These are phyloP conservation scores for Hesperia comma DNA, from an alignment of 2,888 invertebrate genomes.

Conservation along the genomic window DNA sequence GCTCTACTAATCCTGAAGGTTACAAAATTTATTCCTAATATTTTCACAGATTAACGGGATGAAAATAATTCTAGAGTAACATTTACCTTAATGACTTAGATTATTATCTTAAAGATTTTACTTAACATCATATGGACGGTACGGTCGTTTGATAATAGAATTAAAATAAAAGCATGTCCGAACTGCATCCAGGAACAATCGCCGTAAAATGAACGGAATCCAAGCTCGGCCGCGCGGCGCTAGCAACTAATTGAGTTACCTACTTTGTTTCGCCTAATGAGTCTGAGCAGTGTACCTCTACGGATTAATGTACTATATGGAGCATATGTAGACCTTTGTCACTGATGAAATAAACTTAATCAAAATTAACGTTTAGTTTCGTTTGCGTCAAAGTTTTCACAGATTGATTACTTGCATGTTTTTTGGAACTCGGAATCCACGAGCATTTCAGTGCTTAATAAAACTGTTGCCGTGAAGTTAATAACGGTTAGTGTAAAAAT, in stretches of 20 bases:
- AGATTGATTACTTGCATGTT: too few species aligned
- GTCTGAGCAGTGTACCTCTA: slow-evolving; percentile 26
- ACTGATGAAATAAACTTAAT: slow-evolving; percentile 2
- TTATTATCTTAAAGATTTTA: too few species aligned
- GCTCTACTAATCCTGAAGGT: too few species aligned
- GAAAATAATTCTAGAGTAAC: too few species aligned
- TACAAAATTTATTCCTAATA: too few species aligned
- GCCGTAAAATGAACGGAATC: slow-evolving; percentile 48
- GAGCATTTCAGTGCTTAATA: too few species aligned
- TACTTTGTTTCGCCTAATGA: slow-evolving; percentile 56
- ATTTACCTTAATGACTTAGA: too few species aligned
- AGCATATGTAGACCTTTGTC: slow-evolving; percentile 15
- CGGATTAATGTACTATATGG: not conserved
- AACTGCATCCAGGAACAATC: slow-evolving; percentile 42
- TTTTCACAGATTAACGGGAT: too few species aligned
- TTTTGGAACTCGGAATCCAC: too few species aligned
- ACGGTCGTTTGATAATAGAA: slow-evolving; percentile 13
- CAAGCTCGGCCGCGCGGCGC: slow-evolving; percentile 41
- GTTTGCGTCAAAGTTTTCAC: too few species aligned
- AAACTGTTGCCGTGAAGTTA: too few species aligned
- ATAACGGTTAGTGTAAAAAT: too few species aligned
- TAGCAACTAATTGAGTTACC: slow-evolving; percentile 52
- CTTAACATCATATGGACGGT: not conserved
- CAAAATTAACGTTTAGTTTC: not conserved
- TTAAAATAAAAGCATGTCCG: slow-evolving; percentile 31